Conservation (phyloP, 2,888 invertebrate genomes). For the Andrena fulva region DNA sequence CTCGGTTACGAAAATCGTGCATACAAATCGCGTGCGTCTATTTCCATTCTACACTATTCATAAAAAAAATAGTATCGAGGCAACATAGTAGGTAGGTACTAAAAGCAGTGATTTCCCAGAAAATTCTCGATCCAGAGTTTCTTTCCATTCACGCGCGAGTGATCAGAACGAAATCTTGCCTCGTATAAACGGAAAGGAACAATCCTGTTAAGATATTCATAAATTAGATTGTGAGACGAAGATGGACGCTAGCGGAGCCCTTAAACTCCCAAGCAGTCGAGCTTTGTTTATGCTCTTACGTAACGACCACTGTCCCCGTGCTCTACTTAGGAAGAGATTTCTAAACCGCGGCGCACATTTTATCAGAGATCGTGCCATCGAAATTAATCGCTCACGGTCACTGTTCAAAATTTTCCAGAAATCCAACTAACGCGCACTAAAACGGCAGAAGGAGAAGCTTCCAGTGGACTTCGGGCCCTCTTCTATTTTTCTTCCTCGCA, state of each 20-base stretch:
- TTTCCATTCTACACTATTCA: too few species aligned
- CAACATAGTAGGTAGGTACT: too few species aligned
- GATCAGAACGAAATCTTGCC: too few species aligned
- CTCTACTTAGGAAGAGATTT: neutral
- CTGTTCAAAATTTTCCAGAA: neutral
- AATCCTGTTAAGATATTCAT: too few species aligned
- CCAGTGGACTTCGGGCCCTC: neutral
- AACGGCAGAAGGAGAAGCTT: neutral
- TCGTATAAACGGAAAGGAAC: too few species aligned
- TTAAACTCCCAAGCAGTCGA: neutral
- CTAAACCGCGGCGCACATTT: neutral
- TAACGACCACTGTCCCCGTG: slow-evolving; percentile 1
- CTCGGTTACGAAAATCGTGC: too few species aligned
- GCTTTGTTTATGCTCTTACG: neutral
- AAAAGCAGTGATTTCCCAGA: too few species aligned
- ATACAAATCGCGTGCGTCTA: too few species aligned
- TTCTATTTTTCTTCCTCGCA: neutral
- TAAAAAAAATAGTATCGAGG: too few species aligned
- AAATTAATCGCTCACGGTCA: slow-evolving; percentile 18
- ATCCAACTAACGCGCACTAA: neutral
- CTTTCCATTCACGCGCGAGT: too few species aligned
- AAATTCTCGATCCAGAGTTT: too few species aligned
- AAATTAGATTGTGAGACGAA: too few species aligned
- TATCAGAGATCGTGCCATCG: slow-evolving; percentile 18
- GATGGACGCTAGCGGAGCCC: neutral